phyloP scores from a whole-genome alignment of 2,797 vertebrate species.

The Sebastolobus alascanus region DNA sequence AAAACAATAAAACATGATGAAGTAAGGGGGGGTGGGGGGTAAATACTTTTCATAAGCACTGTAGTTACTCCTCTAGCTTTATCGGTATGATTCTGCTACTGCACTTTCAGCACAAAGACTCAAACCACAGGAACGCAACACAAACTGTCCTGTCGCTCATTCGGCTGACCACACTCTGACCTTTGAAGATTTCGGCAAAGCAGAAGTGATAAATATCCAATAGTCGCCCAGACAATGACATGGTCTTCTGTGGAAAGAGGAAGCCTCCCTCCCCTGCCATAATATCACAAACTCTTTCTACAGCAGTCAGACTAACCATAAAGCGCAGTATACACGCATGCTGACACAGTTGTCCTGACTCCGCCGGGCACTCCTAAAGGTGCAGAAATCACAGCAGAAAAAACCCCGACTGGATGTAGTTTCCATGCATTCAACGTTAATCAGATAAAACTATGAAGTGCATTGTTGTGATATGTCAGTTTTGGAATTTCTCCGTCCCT shows the following conservation, averaged over 20 bases:
- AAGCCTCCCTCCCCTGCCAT: constrained; percentile 41
- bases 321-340: background rate
- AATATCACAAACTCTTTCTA: background rate
- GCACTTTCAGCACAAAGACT: constrained; percentile 33
- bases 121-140: constrained; percentile 23
- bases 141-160: constrained; percentile 16
- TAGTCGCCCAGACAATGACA: constrained; percentile 35
- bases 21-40: rapidly evolving
- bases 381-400: constrained; percentile 65
- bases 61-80: background rate
- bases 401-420: constrained; percentile 43
- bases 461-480: constrained; percentile 19
- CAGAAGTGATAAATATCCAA: constrained; percentile 71
- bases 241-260: constrained; percentile 69
- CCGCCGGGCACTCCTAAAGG: constrained; percentile 64
- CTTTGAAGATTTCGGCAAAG: constrained; percentile 44
- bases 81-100: background rate
- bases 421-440: constrained; percentile 32
- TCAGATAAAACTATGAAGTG: background rate
- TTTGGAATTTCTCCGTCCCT: constrained; percentile 33
- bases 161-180: constrained; percentile 24
- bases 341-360: constrained; percentile 23
- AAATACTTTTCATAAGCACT: background rate
- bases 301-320: background rate
- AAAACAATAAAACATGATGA: background rate